Conservation (phyloP, 2,888 invertebrate species). For the Hydrotaea cyrtoneurina region DNA sequence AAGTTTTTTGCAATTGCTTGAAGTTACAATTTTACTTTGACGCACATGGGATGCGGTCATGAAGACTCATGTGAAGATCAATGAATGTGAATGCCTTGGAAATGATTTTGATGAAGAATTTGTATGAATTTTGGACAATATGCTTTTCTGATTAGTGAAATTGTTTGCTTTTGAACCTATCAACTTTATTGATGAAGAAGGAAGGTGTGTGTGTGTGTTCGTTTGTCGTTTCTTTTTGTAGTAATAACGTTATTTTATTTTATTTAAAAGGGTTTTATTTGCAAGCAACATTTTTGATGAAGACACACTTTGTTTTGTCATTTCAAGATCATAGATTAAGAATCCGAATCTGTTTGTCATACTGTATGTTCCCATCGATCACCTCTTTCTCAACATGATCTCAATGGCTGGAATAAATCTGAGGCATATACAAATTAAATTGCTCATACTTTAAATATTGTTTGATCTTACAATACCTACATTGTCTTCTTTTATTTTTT, state of each 20-base stretch:
- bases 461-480: too few species aligned
- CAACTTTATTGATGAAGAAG: not conserved
- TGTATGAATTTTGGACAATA: not conserved
- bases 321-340: not conserved
- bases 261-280: not conserved
- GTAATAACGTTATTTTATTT: too few species aligned
- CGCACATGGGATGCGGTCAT: not conserved
- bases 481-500: too few species aligned
- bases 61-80: too few species aligned
- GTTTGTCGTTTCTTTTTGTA: too few species aligned
- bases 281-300: not conserved
- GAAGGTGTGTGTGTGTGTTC: constrained; percentile 9
- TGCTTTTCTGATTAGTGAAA: not conserved
- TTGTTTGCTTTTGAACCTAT: not conserved
- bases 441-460: too few species aligned
- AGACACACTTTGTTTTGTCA: not conserved
- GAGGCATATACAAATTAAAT: too few species aligned
- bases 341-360: too few species aligned
- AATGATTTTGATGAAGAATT: not conserved
- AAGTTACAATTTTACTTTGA: not conserved
- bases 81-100: not conserved
- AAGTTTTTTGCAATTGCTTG: not conserved
- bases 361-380: too few species aligned
- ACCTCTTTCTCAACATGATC: too few species aligned
- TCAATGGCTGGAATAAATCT: too few species aligned